Conservation (phyloP, 2,113 vertebrate species). For the Pelvicachromis taeniatus region DNA sequence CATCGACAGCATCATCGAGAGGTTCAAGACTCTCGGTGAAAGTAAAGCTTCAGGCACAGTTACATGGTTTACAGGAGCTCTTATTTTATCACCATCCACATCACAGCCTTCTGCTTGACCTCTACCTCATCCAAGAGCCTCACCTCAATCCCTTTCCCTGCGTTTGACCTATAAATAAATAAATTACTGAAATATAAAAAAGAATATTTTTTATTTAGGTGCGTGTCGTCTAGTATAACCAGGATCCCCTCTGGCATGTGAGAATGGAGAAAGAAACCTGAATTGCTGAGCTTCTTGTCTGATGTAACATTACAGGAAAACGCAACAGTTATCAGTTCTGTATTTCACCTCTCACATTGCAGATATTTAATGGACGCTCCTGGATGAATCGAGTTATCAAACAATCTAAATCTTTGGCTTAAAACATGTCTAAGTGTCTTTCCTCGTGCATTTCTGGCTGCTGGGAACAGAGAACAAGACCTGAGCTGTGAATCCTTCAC, state of each 20-base stretch:
- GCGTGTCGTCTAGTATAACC: background rate
- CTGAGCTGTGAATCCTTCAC: background rate
- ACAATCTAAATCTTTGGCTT: background rate
- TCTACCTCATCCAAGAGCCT: background rate
- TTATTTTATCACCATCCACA: background rate
- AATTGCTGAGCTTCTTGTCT: background rate
- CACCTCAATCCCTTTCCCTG: background rate
- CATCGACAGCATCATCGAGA: background rate
- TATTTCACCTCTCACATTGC: background rate
- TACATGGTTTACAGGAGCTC: rapidly evolving
- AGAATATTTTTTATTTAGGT: background rate
- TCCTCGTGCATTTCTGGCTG: background rate
- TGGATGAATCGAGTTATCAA: background rate
- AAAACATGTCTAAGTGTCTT: background rate
- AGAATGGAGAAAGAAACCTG: background rate
- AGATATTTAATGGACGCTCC: background rate
- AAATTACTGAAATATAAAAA: background rate
- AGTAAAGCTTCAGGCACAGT: background rate
- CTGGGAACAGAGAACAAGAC: background rate
- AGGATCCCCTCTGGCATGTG: background rate
- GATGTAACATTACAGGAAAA: background rate
- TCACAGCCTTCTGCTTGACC: background rate
- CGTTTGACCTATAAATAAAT: background rate
- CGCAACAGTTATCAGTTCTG: background rate
- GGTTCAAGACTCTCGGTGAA: background rate